Evolutionary conservation across 2,113 vertebrate genomes (phyloP).

Genomic region (Oophaga pumilio): DNA sequence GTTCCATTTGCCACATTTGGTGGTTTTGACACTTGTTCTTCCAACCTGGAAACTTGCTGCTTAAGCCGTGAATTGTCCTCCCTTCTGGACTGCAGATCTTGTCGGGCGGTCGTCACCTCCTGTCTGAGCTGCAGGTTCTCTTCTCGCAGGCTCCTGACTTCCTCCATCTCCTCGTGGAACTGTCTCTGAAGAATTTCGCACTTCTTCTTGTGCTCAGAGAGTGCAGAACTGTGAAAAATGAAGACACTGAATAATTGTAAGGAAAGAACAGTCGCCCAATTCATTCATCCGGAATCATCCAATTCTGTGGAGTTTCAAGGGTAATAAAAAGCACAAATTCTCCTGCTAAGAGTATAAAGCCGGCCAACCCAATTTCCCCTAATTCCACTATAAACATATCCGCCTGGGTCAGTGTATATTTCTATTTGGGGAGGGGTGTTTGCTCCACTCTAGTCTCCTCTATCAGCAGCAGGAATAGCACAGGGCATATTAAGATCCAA

Average conservation of each 20-base stretch:
- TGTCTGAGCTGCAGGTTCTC: constrained; percentile 71
- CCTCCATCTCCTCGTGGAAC: constrained; percentile 70
- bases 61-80: constrained; percentile 59
- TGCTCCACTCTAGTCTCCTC: no score
- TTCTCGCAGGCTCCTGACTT: constrained; percentile 69
- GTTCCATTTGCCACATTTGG: constrained; percentile 62
- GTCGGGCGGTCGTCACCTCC: constrained; percentile 62
- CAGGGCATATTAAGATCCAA: no score
- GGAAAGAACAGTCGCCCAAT: neutral
- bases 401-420: no score
- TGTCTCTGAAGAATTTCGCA: constrained; percentile 75
- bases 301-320: neutral
- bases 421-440: no score
- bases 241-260: constrained; percentile 43
- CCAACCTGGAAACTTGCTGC: constrained; percentile 54
- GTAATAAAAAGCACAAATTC: no score
- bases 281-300: neutral
- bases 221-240: constrained; percentile 65
- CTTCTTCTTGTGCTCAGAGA: constrained; percentile 70
- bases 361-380: no score
- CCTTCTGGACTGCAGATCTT: constrained; percentile 60
- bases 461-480: no score
- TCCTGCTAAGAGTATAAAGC: no score
- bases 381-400: no score
- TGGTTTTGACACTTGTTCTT: constrained; percentile 54